Percentiles rank a stretch among this genome's conserved stretches.
Evolutionary conservation across 2,888 invertebrate species (phyloP).

Genomic region (Ornithoptera priamus): DNA sequence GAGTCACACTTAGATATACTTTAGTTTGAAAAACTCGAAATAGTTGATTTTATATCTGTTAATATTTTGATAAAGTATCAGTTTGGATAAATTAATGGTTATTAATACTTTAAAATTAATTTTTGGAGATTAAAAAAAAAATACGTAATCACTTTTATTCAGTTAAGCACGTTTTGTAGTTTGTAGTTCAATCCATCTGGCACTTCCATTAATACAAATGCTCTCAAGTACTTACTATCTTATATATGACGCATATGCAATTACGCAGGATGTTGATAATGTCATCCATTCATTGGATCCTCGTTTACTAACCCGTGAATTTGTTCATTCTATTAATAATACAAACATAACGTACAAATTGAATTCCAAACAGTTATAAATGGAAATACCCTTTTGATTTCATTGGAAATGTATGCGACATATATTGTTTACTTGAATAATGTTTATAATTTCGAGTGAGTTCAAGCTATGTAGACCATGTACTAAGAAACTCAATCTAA

Average conservation of each 20-base stretch:
- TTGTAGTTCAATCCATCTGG: conserved; percentile 39
- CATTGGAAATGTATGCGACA: neutral
- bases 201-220: conserved; percentile 36
- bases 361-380: conserved; percentile 4
- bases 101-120: too few species aligned
- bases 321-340: conserved; percentile 54
- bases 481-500: neutral
- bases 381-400: neutral
- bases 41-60: too few species aligned
- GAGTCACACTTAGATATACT: too few species aligned
- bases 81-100: too few species aligned
- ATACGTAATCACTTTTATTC: too few species aligned
- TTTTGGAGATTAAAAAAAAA: too few species aligned
- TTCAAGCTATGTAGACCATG: too few species aligned
- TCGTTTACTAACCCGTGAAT: conserved; percentile 46
- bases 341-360: conserved; percentile 38
- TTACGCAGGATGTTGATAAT: conserved; percentile 70
- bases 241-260: conserved; percentile 53
- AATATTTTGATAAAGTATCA: too few species aligned
- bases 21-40: too few species aligned
- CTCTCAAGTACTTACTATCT: conserved; percentile 37
- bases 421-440: too few species aligned
- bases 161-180: conserved; percentile 11
- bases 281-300: conserved; percentile 59
- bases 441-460: too few species aligned